Evolutionary conservation across 2,797 vertebrate species (phyloP).

Genomic region (Spinus olivaceus): DNA sequence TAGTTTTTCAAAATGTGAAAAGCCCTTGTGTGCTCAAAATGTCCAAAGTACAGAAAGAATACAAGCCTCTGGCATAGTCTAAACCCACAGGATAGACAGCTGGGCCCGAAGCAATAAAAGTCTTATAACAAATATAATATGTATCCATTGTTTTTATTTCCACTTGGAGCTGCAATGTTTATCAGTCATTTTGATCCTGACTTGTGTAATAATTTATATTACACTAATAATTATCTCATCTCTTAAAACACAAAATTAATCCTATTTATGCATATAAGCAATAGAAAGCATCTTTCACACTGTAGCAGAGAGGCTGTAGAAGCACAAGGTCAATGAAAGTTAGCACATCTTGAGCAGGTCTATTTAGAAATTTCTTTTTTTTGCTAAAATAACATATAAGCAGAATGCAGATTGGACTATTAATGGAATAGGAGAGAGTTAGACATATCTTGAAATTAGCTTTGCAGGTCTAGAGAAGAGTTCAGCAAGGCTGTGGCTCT

Average conservation of each 20-base stretch:
- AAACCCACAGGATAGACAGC: not conserved
- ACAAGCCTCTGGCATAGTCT: not conserved
- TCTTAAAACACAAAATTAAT: not conserved
- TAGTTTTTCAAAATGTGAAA: not conserved
- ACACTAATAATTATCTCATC: not conserved
- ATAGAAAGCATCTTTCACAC: not conserved
- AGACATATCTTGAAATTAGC: not conserved
- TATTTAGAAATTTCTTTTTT: not conserved
- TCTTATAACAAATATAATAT: not conserved
- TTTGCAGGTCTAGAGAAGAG: not conserved
- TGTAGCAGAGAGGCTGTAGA: not conserved
- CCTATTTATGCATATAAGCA: not conserved
- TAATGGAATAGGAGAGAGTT: not conserved
- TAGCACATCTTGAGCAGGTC: not conserved
- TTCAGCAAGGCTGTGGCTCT: not conserved
- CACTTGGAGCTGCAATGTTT: not conserved
- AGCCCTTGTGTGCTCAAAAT: not conserved
- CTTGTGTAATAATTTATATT: not conserved
- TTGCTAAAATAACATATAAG: not conserved
- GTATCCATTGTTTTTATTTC: slow-evolving; percentile 3
- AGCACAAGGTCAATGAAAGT: not conserved
- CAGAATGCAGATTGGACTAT: not conserved
- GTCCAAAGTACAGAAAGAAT: not conserved
- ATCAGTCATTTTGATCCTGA: not conserved
- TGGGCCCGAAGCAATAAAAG: not conserved